phyloP scores from a whole-genome alignment of 1,140 invertebrate species.

The Bombus difficillimus region DNA sequence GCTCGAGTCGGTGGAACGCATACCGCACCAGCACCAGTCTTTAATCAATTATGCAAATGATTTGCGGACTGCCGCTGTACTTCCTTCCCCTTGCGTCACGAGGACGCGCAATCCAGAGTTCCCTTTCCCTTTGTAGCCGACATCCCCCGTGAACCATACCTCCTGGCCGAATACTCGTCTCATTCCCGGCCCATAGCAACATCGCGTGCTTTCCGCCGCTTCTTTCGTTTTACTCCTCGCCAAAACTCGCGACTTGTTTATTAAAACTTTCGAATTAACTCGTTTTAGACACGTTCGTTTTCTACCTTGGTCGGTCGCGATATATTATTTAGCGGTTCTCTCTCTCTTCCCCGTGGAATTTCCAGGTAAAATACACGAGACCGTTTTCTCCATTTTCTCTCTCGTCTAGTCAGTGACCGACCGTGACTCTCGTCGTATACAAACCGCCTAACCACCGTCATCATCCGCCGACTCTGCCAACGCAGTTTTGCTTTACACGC shows the following conservation, averaged over 20 bases:
- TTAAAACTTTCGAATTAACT: constrained; percentile 78
- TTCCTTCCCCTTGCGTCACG: constrained; percentile 49
- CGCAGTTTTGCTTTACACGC: constrained; percentile 58
- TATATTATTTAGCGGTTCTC: neutral
- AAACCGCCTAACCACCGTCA: constrained; percentile 27
- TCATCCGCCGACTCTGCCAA: constrained; percentile 40
- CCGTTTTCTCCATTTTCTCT: no score
- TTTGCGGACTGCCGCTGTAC: constrained; percentile 70
- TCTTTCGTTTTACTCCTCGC: constrained; percentile 12
- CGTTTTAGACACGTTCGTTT: constrained; percentile 58
- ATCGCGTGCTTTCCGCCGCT: neutral
- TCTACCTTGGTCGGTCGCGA: constrained; percentile 1
- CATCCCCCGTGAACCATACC: constrained; percentile 24
- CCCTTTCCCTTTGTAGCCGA: constrained; percentile 53
- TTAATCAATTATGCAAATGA: constrained; percentile 83
- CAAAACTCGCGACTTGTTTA: constrained; percentile 65
- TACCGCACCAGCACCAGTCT: constrained; percentile 67
- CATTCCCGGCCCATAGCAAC: neutral
- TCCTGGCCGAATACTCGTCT: neutral
- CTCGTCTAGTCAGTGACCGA: neutral
- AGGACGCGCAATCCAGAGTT: constrained; percentile 57
- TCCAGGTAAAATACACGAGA: neutral
- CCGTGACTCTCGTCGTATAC: neutral
- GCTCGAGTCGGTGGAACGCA: constrained; percentile 13
- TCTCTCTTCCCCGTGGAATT: neutral